Percentiles rank a stretch among this genome's conserved stretches.
Evolutionary conservation across 2,888 invertebrate species (phyloP).

Genomic region (Scaeva pyrastri): DNA sequence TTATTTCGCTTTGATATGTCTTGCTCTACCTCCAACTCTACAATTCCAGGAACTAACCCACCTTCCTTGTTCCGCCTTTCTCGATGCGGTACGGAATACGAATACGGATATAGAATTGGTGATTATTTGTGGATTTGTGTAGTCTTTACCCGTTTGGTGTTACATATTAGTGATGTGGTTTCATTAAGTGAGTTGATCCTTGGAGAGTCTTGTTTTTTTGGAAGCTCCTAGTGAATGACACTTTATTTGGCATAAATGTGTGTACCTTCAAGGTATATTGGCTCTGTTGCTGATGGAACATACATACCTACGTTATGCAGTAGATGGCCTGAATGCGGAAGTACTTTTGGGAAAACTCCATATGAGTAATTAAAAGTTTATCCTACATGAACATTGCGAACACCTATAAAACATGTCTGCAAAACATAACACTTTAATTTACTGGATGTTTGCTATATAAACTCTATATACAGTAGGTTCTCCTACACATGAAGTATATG

Average conservation of each 20-base stretch:
- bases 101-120: conserved; percentile 58
- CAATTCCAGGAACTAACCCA: background rate
- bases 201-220: conserved; percentile 32
- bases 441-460: background rate
- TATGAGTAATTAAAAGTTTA: conserved; percentile 58
- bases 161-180: conserved; percentile 72
- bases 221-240: conserved; percentile 48
- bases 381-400: conserved; percentile 30
- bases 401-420: background rate
- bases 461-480: background rate
- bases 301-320: background rate
- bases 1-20: conserved; percentile 44
- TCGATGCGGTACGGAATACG: conserved; percentile 22
- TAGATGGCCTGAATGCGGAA: conserved; percentile 46
- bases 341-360: conserved; percentile 37
- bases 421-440: conserved; percentile 16
- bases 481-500: background rate
- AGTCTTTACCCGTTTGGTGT: conserved; percentile 63
- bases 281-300: background rate
- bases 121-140: conserved; percentile 68
- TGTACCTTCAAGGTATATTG: background rate
- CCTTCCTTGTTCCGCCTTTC: background rate
- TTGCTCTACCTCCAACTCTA: background rate
- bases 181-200: conserved; percentile 63
- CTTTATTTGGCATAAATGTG: conserved; percentile 48